Evolutionary conservation across 2,797 vertebrate genomes (phyloP).

Genomic region (Danionella dracula): DNA sequence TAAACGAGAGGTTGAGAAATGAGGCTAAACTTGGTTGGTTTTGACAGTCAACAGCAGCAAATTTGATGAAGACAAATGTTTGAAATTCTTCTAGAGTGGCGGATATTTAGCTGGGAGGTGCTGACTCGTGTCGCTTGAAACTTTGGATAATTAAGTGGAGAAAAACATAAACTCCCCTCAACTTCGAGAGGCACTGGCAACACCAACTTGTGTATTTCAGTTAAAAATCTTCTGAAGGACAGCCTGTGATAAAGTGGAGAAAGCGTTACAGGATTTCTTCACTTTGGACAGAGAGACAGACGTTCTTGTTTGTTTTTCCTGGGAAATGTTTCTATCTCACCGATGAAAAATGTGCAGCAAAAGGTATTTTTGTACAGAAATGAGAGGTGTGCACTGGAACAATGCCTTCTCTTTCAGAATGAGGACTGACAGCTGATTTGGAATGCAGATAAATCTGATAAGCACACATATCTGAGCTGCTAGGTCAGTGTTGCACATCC

Average conservation of each 20-base stretch:
- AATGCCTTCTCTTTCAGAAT: slow-evolving; percentile 39
- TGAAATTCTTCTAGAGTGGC: background rate
- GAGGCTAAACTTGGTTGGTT: background rate
- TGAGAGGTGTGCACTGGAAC: slow-evolving; percentile 11
- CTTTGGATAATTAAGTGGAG: slow-evolving; percentile 30
- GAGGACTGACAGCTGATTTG: slow-evolving; percentile 29
- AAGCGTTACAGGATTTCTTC: background rate
- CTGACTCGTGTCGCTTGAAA: slow-evolving; percentile 26
- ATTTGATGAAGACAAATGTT: background rate
- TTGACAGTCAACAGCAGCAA: background rate
- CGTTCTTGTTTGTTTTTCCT: background rate
- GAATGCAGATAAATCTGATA: slow-evolving; percentile 42
- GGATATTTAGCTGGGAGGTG: slow-evolving; percentile 20
- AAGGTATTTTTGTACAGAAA: background rate
- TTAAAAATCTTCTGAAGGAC: background rate
- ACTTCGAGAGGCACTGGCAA: slow-evolving; percentile 5
- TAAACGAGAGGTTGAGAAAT: background rate
- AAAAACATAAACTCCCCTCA: slow-evolving; percentile 27
- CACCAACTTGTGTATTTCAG: background rate
- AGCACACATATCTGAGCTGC: slow-evolving; percentile 27
- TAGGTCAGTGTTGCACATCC: slow-evolving; percentile 30
- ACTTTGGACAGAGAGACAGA: background rate
- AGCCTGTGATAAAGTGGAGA: background rate
- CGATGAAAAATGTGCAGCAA: background rate
- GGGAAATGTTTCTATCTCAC: background rate